phyloP scores from a whole-genome alignment of 2,113 vertebrate species.

The Clarias magur region DNA sequence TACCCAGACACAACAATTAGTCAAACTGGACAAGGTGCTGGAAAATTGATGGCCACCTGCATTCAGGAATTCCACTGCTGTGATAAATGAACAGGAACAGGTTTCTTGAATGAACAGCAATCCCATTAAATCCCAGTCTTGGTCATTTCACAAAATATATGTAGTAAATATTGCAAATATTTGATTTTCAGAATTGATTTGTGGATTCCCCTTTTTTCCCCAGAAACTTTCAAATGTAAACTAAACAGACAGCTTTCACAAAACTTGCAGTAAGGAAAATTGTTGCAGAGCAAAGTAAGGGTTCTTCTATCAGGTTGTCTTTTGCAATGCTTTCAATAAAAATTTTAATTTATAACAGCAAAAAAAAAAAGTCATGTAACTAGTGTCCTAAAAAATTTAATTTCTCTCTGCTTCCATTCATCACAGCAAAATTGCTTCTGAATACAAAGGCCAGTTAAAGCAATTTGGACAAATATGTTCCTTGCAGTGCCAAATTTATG shows the following conservation, averaged over 20 bases:
- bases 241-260: not conserved
- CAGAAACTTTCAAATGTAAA: not conserved
- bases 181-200: not conserved
- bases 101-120: not conserved
- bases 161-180: not conserved
- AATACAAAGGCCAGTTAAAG: not conserved
- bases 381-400: not conserved
- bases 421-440: not conserved
- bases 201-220: not conserved
- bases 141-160: not conserved
- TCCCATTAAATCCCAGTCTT: not conserved
- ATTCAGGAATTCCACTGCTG: conserved; percentile 30
- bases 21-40: conserved; percentile 47
- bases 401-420: not conserved
- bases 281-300: not conserved
- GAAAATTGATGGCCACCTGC: conserved; percentile 40
- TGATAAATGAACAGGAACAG: conserved; percentile 32
- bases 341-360: not conserved
- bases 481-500: not conserved
- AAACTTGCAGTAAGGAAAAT: not conserved
- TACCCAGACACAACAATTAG: conserved; percentile 47
- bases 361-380: not conserved
- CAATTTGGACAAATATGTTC: not conserved
- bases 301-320: not conserved
- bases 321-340: not conserved